Conservation (phyloP, 2,797 vertebrate genomes). For the Sebastes oblongus region DNA sequence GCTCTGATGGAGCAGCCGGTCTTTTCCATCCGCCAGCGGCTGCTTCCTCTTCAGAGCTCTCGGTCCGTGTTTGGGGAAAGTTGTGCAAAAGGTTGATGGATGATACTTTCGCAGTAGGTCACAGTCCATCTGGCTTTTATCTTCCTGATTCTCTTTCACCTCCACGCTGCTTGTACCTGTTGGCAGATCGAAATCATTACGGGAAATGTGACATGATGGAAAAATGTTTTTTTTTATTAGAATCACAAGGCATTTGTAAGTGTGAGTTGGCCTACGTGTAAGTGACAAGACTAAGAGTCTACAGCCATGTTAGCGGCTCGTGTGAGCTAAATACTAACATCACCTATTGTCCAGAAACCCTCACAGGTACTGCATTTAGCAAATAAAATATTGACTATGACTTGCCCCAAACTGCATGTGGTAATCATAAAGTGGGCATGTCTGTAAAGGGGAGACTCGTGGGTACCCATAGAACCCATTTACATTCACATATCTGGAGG, state of each 20-base stretch:
- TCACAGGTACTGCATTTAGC: too few relatives aligned
- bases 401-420: too few relatives aligned
- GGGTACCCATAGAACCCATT: too few relatives aligned
- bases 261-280: neutral
- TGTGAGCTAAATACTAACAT: too few relatives aligned
- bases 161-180: constrained; percentile 90
- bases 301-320: too few relatives aligned
- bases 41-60: constrained; percentile 85
- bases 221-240: too few relatives aligned
- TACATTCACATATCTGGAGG: rapidly evolving
- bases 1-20: constrained; percentile 81
- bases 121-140: constrained; percentile 82
- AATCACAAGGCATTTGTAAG: neutral
- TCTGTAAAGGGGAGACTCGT: too few relatives aligned
- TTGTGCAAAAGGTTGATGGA: constrained; percentile 61
- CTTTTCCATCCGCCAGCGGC: constrained; percentile 85
- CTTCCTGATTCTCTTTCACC: constrained; percentile 90
- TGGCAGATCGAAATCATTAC: neutral
- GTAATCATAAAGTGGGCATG: too few relatives aligned
- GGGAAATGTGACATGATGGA: neutral
- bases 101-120: constrained; percentile 56
- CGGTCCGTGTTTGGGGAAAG: constrained; percentile 11
- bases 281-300: neutral
- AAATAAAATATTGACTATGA: too few relatives aligned
- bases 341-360: too few relatives aligned